A percentile compares a stretch with the other conserved stretches of the same genome.
Conservation (phyloP, 2,888 invertebrate species). For the Dryococelus australis region DNA sequence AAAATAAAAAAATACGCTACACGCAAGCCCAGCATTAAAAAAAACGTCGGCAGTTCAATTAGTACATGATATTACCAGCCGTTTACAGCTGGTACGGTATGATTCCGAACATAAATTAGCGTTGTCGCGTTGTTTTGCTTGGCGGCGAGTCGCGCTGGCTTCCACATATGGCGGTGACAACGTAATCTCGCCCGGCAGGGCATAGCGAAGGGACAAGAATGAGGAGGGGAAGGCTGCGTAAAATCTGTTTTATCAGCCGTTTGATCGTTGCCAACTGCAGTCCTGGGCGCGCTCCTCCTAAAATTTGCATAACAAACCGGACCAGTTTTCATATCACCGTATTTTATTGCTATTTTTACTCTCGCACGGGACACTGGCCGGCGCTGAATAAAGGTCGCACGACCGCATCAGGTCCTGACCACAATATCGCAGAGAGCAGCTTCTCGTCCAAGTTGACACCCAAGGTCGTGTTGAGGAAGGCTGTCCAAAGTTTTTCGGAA, state of each 20-base stretch:
- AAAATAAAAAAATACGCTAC: neutral
- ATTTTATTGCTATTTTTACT: neutral
- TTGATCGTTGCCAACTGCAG: neutral
- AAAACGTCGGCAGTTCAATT: neutral
- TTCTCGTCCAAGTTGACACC: no score
- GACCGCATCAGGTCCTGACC: no score
- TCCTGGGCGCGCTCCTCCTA: neutral
- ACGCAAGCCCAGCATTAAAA: neutral
- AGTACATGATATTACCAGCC: neutral
- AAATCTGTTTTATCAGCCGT: neutral
- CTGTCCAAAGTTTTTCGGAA: no score
- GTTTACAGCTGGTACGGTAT: neutral
- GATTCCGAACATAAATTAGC: neutral
- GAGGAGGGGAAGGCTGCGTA: neutral
- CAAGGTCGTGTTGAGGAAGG: no score
- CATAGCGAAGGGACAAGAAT: neutral
- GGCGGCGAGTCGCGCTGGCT: neutral
- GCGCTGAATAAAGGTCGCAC: no score
- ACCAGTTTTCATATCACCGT: neutral
- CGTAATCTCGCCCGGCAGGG: neutral
- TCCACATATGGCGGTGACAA: neutral
- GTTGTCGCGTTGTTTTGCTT: neutral
- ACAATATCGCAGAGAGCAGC: no score
- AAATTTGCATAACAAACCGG: neutral
- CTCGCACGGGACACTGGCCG: no score